Percentiles rank a stretch among this genome's conserved stretches.
phyloP scores from a whole-genome alignment of 2,797 vertebrate species.

The Chromis chromis region DNA sequence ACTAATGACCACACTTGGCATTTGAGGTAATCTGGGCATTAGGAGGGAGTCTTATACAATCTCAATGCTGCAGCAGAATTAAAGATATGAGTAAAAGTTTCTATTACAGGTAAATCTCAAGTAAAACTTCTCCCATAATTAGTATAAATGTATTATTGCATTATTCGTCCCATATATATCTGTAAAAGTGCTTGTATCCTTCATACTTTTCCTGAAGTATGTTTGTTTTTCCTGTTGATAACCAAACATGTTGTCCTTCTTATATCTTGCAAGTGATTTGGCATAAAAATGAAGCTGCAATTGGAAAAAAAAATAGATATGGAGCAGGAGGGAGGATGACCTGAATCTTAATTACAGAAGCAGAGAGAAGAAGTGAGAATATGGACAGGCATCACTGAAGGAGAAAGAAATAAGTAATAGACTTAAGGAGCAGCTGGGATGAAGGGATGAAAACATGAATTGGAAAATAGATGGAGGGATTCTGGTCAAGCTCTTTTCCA shows the following conservation, averaged over 20 bases:
- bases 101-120: slow-evolving; percentile 3
- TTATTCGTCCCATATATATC: neutral
- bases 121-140: neutral
- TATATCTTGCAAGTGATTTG: slow-evolving; percentile 3
- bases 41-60: slow-evolving; percentile 10
- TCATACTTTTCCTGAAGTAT: neutral
- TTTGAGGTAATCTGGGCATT: slow-evolving; percentile 16
- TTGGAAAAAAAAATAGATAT: neutral
- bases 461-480: slow-evolving; percentile 47
- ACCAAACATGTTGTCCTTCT: slow-evolving; percentile 23
- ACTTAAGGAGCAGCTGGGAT: slow-evolving; percentile 32
- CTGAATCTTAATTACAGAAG: slow-evolving; percentile 37
- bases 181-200: neutral
- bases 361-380: neutral
- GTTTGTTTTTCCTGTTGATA: slow-evolving; percentile 16
- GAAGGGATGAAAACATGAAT: slow-evolving; percentile 55
- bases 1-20: slow-evolving; percentile 3
- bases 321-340: slow-evolving; percentile 1
- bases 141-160: slow-evolving; percentile 9
- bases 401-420: slow-evolving; percentile 13
- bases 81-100: slow-evolving; percentile 18
- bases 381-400: slow-evolving; percentile 13
- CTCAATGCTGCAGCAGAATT: slow-evolving; percentile 23
- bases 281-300: slow-evolving; percentile 16
- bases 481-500: slow-evolving; percentile 55